Conservation (phyloP, 2,797 vertebrate species). For the Oryzias dopingdopingensis region DNA sequence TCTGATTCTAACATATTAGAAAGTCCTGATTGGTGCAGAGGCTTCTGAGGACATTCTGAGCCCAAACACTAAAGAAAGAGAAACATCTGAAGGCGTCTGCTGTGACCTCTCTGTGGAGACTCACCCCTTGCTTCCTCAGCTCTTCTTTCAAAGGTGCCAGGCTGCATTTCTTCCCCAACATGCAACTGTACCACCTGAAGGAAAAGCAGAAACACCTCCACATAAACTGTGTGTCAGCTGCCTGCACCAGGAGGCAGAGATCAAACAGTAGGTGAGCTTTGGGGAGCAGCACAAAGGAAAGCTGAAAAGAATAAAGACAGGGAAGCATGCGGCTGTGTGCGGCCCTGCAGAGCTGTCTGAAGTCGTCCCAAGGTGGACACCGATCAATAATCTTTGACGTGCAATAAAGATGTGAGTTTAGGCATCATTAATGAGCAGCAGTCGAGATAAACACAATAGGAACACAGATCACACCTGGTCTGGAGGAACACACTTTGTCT, state of each 20-base stretch:
- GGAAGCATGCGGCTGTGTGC: slow-evolving; percentile 27
- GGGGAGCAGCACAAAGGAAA: slow-evolving; percentile 30
- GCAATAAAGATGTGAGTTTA: slow-evolving; percentile 49
- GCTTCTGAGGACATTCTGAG: too few species aligned
- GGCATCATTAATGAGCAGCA: slow-evolving; percentile 45
- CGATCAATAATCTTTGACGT: slow-evolving; percentile 65
- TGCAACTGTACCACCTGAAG: slow-evolving; percentile 98
- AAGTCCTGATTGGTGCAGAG: slow-evolving; percentile 16
- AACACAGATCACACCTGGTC: too few species aligned
- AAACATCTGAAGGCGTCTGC: neutral
- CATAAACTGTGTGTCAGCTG: slow-evolving; percentile 23
- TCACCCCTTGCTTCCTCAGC: slow-evolving; percentile 92
- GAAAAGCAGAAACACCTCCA: slow-evolving; percentile 34
- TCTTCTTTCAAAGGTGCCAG: slow-evolving; percentile 95
- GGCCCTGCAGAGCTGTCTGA: slow-evolving; percentile 47
- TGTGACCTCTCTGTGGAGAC: slow-evolving; percentile 46
- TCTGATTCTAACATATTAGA: slow-evolving; percentile 36
- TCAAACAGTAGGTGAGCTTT: slow-evolving; percentile 40
- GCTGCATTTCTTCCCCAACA: slow-evolving; percentile 99
- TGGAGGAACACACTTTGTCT: too few species aligned
- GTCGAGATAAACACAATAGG: slow-evolving; percentile 37
- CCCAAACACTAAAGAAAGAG: slow-evolving; percentile 1
- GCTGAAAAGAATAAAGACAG: slow-evolving; percentile 28
- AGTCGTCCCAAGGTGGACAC: slow-evolving; percentile 29
- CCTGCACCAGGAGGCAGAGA: slow-evolving; percentile 28